Percentiles rank a stretch among this genome's conserved stretches.
Conservation (phyloP, 2,888 invertebrate genomes). For the Nasonovia ribisnigri region DNA sequence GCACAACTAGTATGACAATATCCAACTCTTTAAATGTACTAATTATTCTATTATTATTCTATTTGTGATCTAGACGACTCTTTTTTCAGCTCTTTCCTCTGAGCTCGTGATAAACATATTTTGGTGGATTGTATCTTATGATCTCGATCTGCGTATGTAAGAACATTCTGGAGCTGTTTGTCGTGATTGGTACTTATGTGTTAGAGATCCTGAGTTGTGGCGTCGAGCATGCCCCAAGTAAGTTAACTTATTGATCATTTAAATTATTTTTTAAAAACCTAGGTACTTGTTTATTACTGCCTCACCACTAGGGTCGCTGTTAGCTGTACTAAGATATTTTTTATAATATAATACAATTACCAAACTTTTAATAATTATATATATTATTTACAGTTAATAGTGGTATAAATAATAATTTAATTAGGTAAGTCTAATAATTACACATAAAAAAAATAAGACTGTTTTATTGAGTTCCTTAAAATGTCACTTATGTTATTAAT, state of each 20-base stretch:
- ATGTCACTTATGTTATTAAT: too few species aligned
- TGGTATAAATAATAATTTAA: too few species aligned
- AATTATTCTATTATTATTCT: not conserved
- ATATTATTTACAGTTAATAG: too few species aligned
- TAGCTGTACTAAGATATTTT: too few species aligned
- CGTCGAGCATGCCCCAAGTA: slow-evolving; percentile 77
- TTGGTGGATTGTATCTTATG: slow-evolving; percentile 90
- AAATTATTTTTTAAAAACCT: not conserved
- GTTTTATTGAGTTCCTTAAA: too few species aligned
- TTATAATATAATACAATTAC: too few species aligned
- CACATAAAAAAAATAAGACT: too few species aligned
- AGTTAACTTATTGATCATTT: slow-evolving; percentile 58
- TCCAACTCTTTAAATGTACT: too few species aligned
- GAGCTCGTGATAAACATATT: slow-evolving; percentile 86
- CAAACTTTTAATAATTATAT: too few species aligned
- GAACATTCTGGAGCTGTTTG: slow-evolving; percentile 85
- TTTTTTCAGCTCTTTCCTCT: slow-evolving; percentile 86
- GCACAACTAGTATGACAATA: slow-evolving; percentile 37
- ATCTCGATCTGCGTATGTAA: slow-evolving; percentile 86
- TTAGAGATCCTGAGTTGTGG: slow-evolving; percentile 91
- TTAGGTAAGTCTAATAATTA: too few species aligned
- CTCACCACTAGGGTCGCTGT: too few species aligned
- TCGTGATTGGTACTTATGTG: slow-evolving; percentile 88
- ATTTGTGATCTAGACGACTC: slow-evolving; percentile 73
- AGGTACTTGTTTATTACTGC: too few species aligned